Evolutionary conservation across 2,888 invertebrate species (phyloP).

Genomic region (Blastobasis adustella): DNA sequence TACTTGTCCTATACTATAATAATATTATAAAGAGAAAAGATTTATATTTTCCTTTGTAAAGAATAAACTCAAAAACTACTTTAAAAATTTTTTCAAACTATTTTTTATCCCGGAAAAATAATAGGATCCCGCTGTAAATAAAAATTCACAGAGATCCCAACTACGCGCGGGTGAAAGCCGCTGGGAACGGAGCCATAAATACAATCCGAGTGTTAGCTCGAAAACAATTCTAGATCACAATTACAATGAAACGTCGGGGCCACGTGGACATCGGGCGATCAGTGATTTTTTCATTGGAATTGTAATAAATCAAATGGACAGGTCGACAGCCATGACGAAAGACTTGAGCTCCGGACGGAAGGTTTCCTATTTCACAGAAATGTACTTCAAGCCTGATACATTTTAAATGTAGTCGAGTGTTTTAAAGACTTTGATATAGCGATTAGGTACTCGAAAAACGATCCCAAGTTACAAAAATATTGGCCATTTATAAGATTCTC

Average conservation of each 20-base stretch:
- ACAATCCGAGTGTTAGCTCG: no score
- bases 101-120: no score
- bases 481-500: neutral
- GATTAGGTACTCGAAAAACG: neutral
- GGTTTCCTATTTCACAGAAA: neutral
- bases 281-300: conserved; percentile 18
- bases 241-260: conserved; percentile 11
- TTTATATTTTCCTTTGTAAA: no score
- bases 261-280: conserved; percentile 12
- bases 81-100: no score
- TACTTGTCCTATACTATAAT: no score
- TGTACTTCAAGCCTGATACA: neutral
- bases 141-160: no score
- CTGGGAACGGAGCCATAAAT: no score
- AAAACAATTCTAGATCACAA: conserved; percentile 1
- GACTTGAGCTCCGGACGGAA: neutral
- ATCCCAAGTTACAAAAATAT: neutral
- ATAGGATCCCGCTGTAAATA: no score
- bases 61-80: no score
- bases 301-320: conserved; percentile 20
- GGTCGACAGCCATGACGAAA: conserved; percentile 14
- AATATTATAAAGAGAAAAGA: no score
- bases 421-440: neutral
- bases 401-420: neutral
- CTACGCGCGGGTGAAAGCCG: no score